Evolutionary conservation across 2,797 vertebrate genomes (phyloP), one percentile per base, ranked within the genome.

Genomic region (Crocidura indochinensis): DNA sequence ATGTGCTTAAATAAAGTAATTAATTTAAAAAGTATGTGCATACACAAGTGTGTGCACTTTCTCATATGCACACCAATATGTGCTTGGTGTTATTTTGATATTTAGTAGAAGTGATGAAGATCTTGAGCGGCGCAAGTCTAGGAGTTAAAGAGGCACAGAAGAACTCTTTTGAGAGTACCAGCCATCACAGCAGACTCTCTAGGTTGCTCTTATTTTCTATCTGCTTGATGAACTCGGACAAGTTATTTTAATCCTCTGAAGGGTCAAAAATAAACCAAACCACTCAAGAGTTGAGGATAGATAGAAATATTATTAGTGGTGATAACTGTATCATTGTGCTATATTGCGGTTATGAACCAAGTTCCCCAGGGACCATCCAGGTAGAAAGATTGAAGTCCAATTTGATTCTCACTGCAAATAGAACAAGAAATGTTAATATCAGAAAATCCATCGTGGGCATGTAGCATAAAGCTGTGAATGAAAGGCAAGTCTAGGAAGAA

Each of bases 211-310:
- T 88, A 49, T 7, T 31, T 71, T 75, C 17, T 67, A 47, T 15
- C 77, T 47, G 31, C 62, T 65, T 76, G 87, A 44, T 7, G 12
- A 85, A 62, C 90, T 71, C 88, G 73, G 76, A 26, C 22, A 94
- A 96, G 87, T 94, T 51, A 29, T 46, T 85, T 74, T 75, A 51
- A 31, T 27, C 86, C 69, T 94, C 69, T 72, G 72, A 92, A 74
- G 46, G 47, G 29, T 51, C 64, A 62, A 84, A 82, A 73, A 64
- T 27, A 73, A 82, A 65, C 47, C 49, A n/a, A 65, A 75, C 2
- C 64, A 46, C 27, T 68, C 79, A 44, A 67, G 24, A 60, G 56
- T 44, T 77, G 53, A n/a, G 44, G 26, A 14, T 8, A 60, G 38
- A n/a, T 1, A 64, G 51, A 69, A 73, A 6, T 0, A 29, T 38